These are phyloP conservation scores for Cosmopolites sordidus DNA, from an alignment of 2,888 invertebrate species.

Conservation along the genomic window DNA sequence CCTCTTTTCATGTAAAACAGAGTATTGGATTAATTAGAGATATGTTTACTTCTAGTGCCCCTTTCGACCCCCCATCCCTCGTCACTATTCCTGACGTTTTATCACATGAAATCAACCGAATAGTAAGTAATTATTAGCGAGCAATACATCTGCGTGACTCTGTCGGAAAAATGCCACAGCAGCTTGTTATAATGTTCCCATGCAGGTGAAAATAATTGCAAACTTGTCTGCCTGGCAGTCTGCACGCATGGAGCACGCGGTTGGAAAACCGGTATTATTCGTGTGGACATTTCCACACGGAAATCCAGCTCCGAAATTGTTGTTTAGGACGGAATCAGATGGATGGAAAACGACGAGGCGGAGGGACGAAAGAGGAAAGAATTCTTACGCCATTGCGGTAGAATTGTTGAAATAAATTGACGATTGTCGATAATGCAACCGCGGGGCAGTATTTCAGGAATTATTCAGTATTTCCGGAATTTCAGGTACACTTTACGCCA, in stretches of 20 bases:
- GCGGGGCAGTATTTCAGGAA: too few relatives aligned
- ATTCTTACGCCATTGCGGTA: too few relatives aligned
- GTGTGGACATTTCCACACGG: slow-evolving; percentile 27
- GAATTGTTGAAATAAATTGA: too few relatives aligned
- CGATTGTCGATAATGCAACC: too few relatives aligned
- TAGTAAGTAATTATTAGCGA: slow-evolving; percentile 44
- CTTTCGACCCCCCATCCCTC: too few relatives aligned
- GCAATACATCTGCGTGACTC: slow-evolving; percentile 44
- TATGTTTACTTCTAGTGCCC: slow-evolving; percentile 12
- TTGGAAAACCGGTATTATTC: slow-evolving; percentile 33
- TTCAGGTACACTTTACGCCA: too few relatives aligned
- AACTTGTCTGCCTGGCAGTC: slow-evolving; percentile 44
- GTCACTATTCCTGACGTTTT: slow-evolving; percentile 27
- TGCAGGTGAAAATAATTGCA: slow-evolving; percentile 46
- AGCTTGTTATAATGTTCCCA: slow-evolving; percentile 38
- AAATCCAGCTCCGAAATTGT: too few relatives aligned
- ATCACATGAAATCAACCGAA: slow-evolving; percentile 40
- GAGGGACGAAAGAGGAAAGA: too few relatives aligned
- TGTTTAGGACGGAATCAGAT: too few relatives aligned
- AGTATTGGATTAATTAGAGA: slow-evolving; percentile 20
- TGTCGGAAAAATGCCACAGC: slow-evolving; percentile 39
- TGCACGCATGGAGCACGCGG: slow-evolving; percentile 39
- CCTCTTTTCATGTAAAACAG: background rate
- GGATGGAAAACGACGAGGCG: too few relatives aligned
- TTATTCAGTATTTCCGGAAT: too few relatives aligned